Conservation (phyloP, 2,113 vertebrate genomes). For the Sarotherodon lohbergeri region DNA sequence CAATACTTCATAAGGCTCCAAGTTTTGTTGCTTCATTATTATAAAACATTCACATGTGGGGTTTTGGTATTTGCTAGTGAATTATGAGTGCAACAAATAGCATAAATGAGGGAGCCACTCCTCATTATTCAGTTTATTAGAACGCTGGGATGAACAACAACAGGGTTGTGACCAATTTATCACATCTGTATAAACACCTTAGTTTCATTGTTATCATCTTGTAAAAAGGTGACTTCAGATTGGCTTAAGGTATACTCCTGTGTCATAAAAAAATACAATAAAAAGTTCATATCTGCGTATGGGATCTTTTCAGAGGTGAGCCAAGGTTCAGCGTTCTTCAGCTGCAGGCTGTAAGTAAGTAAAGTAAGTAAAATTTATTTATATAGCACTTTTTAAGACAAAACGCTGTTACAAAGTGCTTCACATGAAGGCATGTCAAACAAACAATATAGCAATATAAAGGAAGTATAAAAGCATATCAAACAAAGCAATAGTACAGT, state of each 20-base stretch:
- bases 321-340: neutral
- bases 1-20: neutral
- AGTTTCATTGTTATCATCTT: neutral
- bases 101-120: neutral
- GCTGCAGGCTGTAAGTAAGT: neutral
- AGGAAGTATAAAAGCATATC: too few relatives aligned
- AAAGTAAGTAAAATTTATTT: too few relatives aligned
- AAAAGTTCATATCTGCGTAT: neutral
- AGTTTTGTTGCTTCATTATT: neutral
- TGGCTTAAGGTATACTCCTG: neutral
- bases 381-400: too few relatives aligned
- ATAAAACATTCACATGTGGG: neutral
- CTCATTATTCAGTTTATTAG: neutral
- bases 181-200: neutral
- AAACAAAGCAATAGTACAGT: too few relatives aligned
- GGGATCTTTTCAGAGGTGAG: neutral
- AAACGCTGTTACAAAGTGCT: too few relatives aligned
- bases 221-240: neutral
- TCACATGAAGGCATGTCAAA: neutral
- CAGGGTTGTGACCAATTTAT: neutral
- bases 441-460: too few relatives aligned
- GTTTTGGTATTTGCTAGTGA: neutral
- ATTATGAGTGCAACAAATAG: neutral
- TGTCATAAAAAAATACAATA: neutral
- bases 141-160: neutral